Evolutionary conservation across 2,113 vertebrate species (phyloP), one percentile per base, ranked within the genome.

Genomic region (Tragelaphus buxtoni): DNA sequence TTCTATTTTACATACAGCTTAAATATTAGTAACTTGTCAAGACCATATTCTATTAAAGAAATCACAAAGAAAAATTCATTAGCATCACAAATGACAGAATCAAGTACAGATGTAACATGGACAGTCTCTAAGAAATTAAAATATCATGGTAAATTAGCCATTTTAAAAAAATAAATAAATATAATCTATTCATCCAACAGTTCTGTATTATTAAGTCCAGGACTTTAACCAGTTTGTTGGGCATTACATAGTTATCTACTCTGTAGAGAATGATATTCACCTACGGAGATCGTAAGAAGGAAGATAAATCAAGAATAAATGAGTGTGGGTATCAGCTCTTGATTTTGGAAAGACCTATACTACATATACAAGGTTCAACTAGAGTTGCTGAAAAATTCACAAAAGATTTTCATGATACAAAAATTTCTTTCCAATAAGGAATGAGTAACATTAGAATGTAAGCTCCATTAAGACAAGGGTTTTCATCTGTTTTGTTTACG

Each of bases 391-490:
- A 74, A 93, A 63, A 96, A 80, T 39, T 76, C 90, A 91, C 60
- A 96, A 81, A 91, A 42, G 14, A 79, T 88, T 88, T 88, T 90
- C 53, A 56, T 14, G 45, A 87, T 90, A 90, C 85, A 55, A 97
- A 85, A 89, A n/a, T 12, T 58, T 85, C 22, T 85, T 95, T 60
- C 88, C 42, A 82, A 55, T 77, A 80, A 86, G 26, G 63, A 94
- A 84, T 42, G 63, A 45, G 63, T 30, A 84, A 82, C 9, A 77
- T 63, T n/a, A 85, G 49, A 95, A 86, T 51, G 14, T 42, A 90
- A 94, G 30, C 39, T 90, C 51, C 60, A 85, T 60, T 95, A 45
- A 90, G 47, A 90, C 13, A 90, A 60, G 18, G 10, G 60, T 81
- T 89, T 92, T 51, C 35, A 32, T 53, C 35, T 63, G 11, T 90